These are phyloP conservation scores for Sorex araneus DNA, from an alignment of 2,113 vertebrate species.

Conservation along the genomic window DNA sequence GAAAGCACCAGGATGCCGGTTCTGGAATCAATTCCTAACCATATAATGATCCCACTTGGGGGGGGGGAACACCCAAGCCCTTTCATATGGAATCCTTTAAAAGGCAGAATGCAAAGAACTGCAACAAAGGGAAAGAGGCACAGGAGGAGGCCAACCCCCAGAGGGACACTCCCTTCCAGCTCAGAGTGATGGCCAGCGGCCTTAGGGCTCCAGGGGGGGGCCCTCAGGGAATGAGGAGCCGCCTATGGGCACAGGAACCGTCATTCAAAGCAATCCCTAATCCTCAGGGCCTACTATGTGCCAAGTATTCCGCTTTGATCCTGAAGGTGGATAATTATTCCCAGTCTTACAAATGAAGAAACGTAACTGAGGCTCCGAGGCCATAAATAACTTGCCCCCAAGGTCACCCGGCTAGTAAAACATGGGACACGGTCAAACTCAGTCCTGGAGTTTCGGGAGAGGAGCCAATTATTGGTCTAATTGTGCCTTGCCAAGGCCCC, in stretches of 20 bases:
- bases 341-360: conserved; percentile 85
- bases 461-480: conserved; percentile 76
- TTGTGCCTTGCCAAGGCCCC: conserved; percentile 35
- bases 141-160: neutral
- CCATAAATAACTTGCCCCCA: conserved; percentile 85
- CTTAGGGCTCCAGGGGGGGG: neutral
- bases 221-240: neutral
- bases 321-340: conserved; percentile 83
- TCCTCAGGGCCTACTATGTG: conserved; percentile 80
- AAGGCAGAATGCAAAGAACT: conserved; percentile 62
- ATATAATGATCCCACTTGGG: conserved; percentile 71
- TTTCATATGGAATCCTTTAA: conserved; percentile 83
- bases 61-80: neutral
- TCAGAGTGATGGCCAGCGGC: neutral
- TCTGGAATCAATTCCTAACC: conserved; percentile 82
- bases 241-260: neutral
- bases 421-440: conserved; percentile 81
- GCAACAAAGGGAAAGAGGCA: conserved; percentile 66
- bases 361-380: conserved; percentile 75
- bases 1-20: conserved; percentile 66
- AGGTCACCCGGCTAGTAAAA: conserved; percentile 86
- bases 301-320: conserved; percentile 76
- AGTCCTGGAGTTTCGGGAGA: conserved; percentile 82
- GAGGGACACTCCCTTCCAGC: neutral
- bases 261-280: conserved; percentile 61